Evolutionary conservation across 2,888 invertebrate species (phyloP), one percentile per base, ranked within the genome.

Genomic region (Chironomus riparius): DNA sequence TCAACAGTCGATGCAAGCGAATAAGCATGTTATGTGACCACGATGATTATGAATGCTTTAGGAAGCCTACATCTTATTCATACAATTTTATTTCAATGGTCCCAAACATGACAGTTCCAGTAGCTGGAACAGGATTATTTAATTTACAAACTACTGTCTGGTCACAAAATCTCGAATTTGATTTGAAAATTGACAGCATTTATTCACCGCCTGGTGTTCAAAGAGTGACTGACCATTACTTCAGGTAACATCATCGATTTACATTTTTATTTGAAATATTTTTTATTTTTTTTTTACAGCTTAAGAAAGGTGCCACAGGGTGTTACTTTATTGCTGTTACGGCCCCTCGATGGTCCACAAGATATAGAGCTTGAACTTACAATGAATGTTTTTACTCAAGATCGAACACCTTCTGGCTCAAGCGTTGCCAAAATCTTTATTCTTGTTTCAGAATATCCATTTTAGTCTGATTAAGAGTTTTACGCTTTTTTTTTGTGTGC

Each of bases 11-110:
- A 2, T 97, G 97, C 82, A 88, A 91, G 75, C 87, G 92, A 75
- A 86, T 88, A 38, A 88, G 88, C 75, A 87, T 88, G 28, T 86
- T 88, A 68, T 97, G 97, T 81, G 88, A 88, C 56, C 85, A 88
- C 24, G 87, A 89, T n/a, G 92, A 93, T 82, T 83, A 86, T 80
- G 86, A 88, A 28, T 98, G 98, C 80, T 86, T 91, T 74, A 88
- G 88, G 68, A 89, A 89, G 80, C 96, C 98, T 0, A 89, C 94
- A 68, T 92, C 94, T 73, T 93, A 93, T 82, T 95, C 95, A 47
- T 96, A 92, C 86, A 96, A 97, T 84, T 98, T 94, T 83, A 92
- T 98, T 79, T 93, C 96, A 0, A 91, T 98, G 80, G 93, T 94
- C 0, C 92, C 95, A 24, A 92, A 93, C 81, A 85, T 93, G 76